Base-by-base conservation (phyloP, 2,888 invertebrate genomes). In the Nasonovia ribisnigri region DNA sequence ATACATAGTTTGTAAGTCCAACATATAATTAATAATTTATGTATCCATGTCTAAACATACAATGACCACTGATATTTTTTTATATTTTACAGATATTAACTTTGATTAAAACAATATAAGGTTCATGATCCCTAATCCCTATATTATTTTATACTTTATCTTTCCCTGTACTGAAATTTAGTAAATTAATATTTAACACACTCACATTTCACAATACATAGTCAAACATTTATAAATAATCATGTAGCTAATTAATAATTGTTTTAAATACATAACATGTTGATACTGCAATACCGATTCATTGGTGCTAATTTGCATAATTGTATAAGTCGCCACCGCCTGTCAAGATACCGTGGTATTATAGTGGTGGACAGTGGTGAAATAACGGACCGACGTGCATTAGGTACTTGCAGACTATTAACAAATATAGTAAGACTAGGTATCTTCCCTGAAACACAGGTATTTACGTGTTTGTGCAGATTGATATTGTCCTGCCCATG, bases 21-120 rank as follows among this genome's bases (percentile, higher is more conserved):
- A 77, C 77, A 77, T 77, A 6, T 77, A 77, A 77, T 77, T 77
- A 77, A 77, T 77, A 77, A 77, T 77, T 77, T 77, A 77, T 77
- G 77, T 20, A 20, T 77, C 8, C 36, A 36, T 36, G 77, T 77
- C 36, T 36, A 77, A 77, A 77, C 77, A 36, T 20, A 77, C 77
- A 77, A 77, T 77, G 67, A 77, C 36, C 77, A 77, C 2, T 36
- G 77, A 20, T 36, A 24, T 54, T 54, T 77, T 67, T 60, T 60
- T 77, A 77, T 20, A 77, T 20, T 77, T 77, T 77, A 77, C 36
- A 36, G 20, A 77, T 20, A 77, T 77, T 77, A 77, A 36, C 77
- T 77, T 77, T 77, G 77, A 36, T 77, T 36, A 77, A 77, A 77
- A 77, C 77, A 77, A 77, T 77, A 36, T 36, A 77, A 77, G 67